Conservation (phyloP, 2,797 vertebrate species). For the Tiaroga cobitis region DNA sequence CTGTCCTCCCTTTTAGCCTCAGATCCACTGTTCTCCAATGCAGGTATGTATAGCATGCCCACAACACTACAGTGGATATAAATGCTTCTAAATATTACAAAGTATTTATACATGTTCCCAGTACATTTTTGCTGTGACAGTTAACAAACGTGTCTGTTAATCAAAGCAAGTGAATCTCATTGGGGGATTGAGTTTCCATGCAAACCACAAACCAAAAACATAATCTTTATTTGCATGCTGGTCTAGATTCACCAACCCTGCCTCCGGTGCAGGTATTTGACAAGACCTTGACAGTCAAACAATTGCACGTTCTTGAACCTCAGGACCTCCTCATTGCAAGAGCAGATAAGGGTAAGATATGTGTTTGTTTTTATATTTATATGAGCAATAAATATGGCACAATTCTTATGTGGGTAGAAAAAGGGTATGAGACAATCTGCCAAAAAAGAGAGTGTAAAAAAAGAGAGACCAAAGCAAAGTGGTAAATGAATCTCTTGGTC, state of each 20-base stretch:
- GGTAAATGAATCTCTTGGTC: slow-evolving; percentile 7
- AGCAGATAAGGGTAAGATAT: slow-evolving; percentile 90
- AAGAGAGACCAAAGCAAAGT: neutral
- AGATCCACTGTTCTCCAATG: slow-evolving; percentile 71
- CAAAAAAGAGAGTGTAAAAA: neutral
- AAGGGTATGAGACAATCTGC: neutral
- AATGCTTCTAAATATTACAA: neutral
- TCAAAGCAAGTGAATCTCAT: neutral
- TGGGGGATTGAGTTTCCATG: neutral
- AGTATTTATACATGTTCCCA: neutral
- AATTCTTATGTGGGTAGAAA: slow-evolving; percentile 1
- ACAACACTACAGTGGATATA: neutral
- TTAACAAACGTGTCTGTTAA: slow-evolving; percentile 1
- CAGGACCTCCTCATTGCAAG: slow-evolving; percentile 92
- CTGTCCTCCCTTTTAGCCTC: slow-evolving; percentile 70
- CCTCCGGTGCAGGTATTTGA: slow-evolving; percentile 90
- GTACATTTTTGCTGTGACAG: neutral
- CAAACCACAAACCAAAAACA: neutral
- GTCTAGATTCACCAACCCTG: slow-evolving; percentile 80
- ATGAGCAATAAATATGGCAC: neutral
- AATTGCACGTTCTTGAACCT: slow-evolving; percentile 93
- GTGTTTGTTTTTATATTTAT: slow-evolving; percentile 8
- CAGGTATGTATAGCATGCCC: slow-evolving; percentile 68
- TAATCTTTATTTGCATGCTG: slow-evolving; percentile 33
- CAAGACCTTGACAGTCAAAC: slow-evolving; percentile 92